Evolutionary conservation across 2,888 invertebrate genomes (phyloP).

Genomic region (Sycophila texana): DNA sequence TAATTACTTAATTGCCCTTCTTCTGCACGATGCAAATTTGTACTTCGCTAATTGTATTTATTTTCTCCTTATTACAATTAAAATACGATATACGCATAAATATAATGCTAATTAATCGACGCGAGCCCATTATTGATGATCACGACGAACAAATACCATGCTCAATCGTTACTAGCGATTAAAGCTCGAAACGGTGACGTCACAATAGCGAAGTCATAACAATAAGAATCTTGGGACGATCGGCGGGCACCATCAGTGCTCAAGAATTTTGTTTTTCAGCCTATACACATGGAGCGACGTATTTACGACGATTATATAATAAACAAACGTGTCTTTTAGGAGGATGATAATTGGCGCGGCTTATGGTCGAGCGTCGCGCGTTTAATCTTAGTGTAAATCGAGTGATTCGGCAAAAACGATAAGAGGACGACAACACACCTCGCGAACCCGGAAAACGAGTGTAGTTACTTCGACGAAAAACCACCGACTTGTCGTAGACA

Average conservation of each 20-base stretch:
- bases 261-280: slow-evolving; percentile 36
- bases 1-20: no score
- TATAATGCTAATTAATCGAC: not conserved
- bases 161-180: no score
- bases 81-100: no score
- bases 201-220: no score
- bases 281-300: not conserved
- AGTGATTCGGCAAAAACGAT: slow-evolving; percentile 22
- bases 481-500: no score
- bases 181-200: no score
- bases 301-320: slow-evolving; percentile 35
- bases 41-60: not conserved
- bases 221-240: no score
- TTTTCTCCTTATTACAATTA: no score
- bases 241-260: no score
- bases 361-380: not conserved
- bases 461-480: not conserved
- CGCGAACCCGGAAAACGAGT: slow-evolving; percentile 5
- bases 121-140: not conserved
- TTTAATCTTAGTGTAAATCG: slow-evolving; percentile 41
- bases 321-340: slow-evolving; percentile 21
- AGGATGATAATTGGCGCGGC: slow-evolving; percentile 37
- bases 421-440: not conserved
- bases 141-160: no score
- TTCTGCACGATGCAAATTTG: no score